phyloP scores from a whole-genome alignment of 2,113 vertebrate genomes.

The Malurus alboscapulatus region DNA sequence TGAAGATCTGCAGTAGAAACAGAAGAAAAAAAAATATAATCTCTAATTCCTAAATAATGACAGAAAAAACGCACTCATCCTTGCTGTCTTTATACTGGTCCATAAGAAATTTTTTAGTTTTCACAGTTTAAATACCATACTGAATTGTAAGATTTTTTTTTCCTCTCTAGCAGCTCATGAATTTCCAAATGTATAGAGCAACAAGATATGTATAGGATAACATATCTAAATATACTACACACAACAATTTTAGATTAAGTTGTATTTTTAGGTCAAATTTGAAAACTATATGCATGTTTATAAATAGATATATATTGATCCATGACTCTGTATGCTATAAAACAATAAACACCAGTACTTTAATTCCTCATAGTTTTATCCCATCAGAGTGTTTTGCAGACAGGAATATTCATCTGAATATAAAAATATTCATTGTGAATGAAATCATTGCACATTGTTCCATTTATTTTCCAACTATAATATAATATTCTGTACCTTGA shows the following conservation, averaged over 20 bases:
- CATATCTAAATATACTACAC: neutral
- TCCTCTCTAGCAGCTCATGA: neutral
- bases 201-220: neutral
- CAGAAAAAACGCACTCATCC: rapidly evolving
- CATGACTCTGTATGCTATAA: neutral
- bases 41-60: neutral
- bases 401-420: neutral
- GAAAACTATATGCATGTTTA: neutral
- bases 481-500: neutral
- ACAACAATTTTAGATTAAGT: neutral
- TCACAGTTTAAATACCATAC: neutral
- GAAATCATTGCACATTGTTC: neutral
- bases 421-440: neutral
- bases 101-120: neutral
- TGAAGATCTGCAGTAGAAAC: neutral
- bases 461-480: neutral
- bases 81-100: neutral
- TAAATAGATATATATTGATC: neutral
- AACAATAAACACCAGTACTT: neutral
- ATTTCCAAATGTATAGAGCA: neutral
- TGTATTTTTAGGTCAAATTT: neutral
- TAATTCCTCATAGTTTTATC: neutral
- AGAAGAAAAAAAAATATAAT: neutral
- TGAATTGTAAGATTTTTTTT: neutral
- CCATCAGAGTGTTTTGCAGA: neutral